phyloP scores from a whole-genome alignment of 92 coral and sea anemone species.

The Phenganax stokvisi region DNA sequence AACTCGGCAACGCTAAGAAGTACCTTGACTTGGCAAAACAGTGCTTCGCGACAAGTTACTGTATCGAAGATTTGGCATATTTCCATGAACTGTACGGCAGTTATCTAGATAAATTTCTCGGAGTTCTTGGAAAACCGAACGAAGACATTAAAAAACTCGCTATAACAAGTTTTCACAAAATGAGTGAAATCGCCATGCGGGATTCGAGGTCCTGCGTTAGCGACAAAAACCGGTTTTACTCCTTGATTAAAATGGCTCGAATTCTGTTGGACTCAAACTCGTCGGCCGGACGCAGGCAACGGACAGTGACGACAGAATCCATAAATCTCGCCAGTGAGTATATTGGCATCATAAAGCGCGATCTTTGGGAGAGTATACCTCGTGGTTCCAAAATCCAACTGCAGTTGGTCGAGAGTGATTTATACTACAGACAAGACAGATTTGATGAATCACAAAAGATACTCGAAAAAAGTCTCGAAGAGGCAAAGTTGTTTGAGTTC shows the following conservation, averaged over 20 bases:
- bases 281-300: neutral
- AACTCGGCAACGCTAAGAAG: constrained; percentile 9
- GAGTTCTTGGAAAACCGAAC: neutral
- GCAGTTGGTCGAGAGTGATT: constrained; percentile 23
- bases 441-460: neutral
- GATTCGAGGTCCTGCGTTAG: neutral
- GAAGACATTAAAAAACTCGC: constrained; percentile 5
- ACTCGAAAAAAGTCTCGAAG: neutral
- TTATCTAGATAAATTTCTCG: constrained; percentile 17
- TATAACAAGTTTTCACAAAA: constrained; percentile 3
- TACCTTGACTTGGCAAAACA: constrained; percentile 16
- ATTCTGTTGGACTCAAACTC: constrained; percentile 23
- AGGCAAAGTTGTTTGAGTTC: neutral
- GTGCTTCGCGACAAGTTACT: neutral
- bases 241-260: constrained; percentile 4
- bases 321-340: neutral
- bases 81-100: constrained; percentile 16
- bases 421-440: constrained; percentile 7
- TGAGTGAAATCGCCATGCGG: constrained; percentile 11
- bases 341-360: neutral
- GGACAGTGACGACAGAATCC: neutral
- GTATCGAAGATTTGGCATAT: neutral
- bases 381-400: constrained; percentile 14
- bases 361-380: constrained; percentile 8
- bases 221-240: constrained; percentile 21